Percentiles rank a stretch among this genome's conserved stretches.
These are phyloP conservation scores for Melopsittacus undulatus DNA, from an alignment of 2,797 vertebrate genomes.

Conservation along the genomic window DNA sequence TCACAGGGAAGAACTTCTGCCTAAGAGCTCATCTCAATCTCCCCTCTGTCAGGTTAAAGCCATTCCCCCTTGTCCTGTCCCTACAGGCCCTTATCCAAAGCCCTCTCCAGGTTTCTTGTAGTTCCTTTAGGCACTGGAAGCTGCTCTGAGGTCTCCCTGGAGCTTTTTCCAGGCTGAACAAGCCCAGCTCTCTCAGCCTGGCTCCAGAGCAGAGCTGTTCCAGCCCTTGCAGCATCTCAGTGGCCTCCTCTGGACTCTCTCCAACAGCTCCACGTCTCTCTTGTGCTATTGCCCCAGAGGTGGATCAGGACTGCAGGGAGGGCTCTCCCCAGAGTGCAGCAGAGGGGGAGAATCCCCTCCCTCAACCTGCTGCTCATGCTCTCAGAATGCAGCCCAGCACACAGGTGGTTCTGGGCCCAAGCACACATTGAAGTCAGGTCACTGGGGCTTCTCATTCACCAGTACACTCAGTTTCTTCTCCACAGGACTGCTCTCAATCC, in stretches of 20 bases:
- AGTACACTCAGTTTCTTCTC: neutral
- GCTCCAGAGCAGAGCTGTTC: too few relatives aligned
- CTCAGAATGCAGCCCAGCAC: neutral
- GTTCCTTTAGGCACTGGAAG: too few relatives aligned
- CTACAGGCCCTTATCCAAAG: neutral
- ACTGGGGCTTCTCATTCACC: neutral
- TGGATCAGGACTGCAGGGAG: neutral
- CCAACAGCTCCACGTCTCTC: neutral
- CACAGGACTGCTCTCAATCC: neutral
- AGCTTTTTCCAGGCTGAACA: too few relatives aligned
- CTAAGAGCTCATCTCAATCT: neutral
- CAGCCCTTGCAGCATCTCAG: too few relatives aligned
- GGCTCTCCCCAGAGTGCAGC: neutral
- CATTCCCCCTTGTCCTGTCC: too few relatives aligned
- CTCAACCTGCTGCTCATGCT: neutral
- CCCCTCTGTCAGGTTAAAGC: neutral
- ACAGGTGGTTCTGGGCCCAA: neutral
- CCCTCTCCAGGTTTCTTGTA: too few relatives aligned
- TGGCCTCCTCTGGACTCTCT: neutral
- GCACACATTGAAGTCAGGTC: rapidly evolving
- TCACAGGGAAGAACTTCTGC: neutral
- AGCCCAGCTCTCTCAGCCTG: too few relatives aligned
- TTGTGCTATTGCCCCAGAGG: neutral
- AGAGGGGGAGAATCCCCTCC: neutral
- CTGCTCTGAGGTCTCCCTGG: too few relatives aligned